These are phyloP conservation scores for Hydractinia symbiolongicarpus DNA, from an alignment of 30 jellyfish, hydroid and myxozoan genomes.

Conservation along the genomic window DNA sequence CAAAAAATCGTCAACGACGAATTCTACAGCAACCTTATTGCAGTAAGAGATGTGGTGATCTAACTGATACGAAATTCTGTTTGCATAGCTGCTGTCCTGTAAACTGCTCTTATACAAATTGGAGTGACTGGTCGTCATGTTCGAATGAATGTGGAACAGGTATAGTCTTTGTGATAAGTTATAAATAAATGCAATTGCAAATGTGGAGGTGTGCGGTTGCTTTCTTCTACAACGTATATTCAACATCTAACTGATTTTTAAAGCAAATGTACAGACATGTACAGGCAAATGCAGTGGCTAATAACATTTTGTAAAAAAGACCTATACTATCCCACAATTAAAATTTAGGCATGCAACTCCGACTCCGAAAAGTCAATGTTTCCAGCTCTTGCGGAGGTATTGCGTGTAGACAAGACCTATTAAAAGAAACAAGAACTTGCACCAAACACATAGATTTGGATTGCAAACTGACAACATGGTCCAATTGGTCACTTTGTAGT, in stretches of 20 bases:
- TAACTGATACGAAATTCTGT: slow-evolving; percentile 45
- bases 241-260: neutral
- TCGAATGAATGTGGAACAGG: slow-evolving; percentile 80
- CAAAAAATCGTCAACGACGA: slow-evolving; percentile 46
- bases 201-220: neutral
- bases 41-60: slow-evolving; percentile 44
- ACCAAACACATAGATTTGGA: slow-evolving; percentile 50
- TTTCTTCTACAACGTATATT: neutral
- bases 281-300: no score
- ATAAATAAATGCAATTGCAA: neutral
- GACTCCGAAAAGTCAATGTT: slow-evolving; percentile 51
- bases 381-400: slow-evolving; percentile 67
- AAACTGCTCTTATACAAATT: slow-evolving; percentile 45
- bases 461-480: slow-evolving; percentile 69
- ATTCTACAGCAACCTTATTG: slow-evolving; percentile 59
- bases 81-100: slow-evolving; percentile 88
- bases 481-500: slow-evolving; percentile 72
- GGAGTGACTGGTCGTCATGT: slow-evolving; percentile 79
- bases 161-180: neutral
- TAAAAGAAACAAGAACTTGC: slow-evolving; percentile 48
- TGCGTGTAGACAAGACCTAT: slow-evolving; percentile 33
- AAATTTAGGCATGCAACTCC: slow-evolving; percentile 46
- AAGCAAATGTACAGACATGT: no score
- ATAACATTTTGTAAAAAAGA: no score
- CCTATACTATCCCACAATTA: no score